Evolutionary conservation across 2,797 vertebrate genomes (phyloP).

Genomic region (Tokudaia tokunoshimensis): DNA sequence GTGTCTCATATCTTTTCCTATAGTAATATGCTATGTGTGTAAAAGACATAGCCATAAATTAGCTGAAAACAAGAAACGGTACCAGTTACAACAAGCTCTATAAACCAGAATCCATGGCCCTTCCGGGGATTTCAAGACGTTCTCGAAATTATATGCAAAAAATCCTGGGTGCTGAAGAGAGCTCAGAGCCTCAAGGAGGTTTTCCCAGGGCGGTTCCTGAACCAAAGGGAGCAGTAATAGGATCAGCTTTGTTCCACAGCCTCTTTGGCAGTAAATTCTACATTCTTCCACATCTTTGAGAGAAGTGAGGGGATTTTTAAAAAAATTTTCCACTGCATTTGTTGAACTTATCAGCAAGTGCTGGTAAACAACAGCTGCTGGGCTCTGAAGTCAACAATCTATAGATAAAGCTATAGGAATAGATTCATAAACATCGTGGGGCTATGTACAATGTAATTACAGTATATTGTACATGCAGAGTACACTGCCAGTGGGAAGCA

Average conservation of each 20-base stretch:
- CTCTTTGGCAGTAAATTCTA: background rate
- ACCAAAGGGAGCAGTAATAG: background rate
- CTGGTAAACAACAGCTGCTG: slow-evolving; percentile 80
- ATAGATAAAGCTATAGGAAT: slow-evolving; percentile 81
- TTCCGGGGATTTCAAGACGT: background rate
- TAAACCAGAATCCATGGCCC: background rate
- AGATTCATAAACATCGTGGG: slow-evolving; percentile 78
- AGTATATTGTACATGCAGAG: slow-evolving; percentile 77
- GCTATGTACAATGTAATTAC: slow-evolving; percentile 75
- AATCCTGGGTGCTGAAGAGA: background rate
- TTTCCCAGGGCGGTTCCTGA: background rate
- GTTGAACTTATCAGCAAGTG: slow-evolving; percentile 71
- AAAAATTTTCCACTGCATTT: background rate
- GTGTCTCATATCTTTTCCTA: background rate
- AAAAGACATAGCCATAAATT: slow-evolving; percentile 19
- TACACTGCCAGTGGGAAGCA: slow-evolving; percentile 72
- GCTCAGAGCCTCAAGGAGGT: background rate
- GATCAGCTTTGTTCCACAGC: background rate
- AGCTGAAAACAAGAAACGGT: background rate
- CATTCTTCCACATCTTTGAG: slow-evolving; percentile 54
- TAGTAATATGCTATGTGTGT: background rate
- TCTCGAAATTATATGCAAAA: background rate
- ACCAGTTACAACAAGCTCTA: background rate
- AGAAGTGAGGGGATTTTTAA: background rate
- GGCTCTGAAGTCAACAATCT: slow-evolving; percentile 82